A percentile compares a stretch with the other conserved stretches of the same genome.
phyloP scores from a whole-genome alignment of 1,140 invertebrate species.

The Intoshia linei region DNA sequence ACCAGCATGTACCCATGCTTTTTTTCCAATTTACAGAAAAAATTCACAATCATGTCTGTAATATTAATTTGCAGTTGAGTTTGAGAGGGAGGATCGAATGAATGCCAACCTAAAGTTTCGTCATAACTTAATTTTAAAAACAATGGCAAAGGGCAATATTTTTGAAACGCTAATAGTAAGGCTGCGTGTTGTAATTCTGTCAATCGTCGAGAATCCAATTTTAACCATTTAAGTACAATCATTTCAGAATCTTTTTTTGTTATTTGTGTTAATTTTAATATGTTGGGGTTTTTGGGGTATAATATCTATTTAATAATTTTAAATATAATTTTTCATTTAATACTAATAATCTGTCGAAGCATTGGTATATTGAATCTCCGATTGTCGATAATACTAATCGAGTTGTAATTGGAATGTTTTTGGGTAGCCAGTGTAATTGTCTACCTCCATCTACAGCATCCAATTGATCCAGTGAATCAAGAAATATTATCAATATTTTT shows the following conservation, averaged over 20 bases:
- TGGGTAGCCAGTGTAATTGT: constrained; percentile 17
- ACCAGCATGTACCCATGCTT: constrained; percentile 7
- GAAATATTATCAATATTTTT: constrained; percentile 12
- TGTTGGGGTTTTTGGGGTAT: no score
- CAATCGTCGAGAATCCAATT: neutral
- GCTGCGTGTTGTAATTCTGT: neutral
- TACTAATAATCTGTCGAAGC: constrained; percentile 4
- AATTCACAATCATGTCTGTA: constrained; percentile 74
- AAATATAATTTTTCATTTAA: no score
- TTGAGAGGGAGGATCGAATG: constrained; percentile 59
- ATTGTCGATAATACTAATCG: constrained; percentile 6
- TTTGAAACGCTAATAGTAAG: neutral
- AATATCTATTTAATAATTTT: no score
- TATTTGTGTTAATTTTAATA: constrained; percentile 7
- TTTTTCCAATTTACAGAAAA: constrained; percentile 12
- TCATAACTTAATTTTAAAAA: constrained; percentile 49
- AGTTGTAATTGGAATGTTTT: constrained; percentile 10
- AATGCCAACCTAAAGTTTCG: constrained; percentile 63
- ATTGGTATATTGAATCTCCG: constrained; percentile 11
- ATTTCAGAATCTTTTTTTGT: constrained; percentile 4
- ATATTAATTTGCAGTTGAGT: constrained; percentile 61
- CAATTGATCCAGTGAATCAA: constrained; percentile 15
- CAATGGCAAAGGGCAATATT: constrained; percentile 38
- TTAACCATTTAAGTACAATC: neutral
- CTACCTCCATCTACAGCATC: constrained; percentile 9